phyloP scores from a whole-genome alignment of 2,113 vertebrate genomes.

The Meriones unguiculatus region DNA sequence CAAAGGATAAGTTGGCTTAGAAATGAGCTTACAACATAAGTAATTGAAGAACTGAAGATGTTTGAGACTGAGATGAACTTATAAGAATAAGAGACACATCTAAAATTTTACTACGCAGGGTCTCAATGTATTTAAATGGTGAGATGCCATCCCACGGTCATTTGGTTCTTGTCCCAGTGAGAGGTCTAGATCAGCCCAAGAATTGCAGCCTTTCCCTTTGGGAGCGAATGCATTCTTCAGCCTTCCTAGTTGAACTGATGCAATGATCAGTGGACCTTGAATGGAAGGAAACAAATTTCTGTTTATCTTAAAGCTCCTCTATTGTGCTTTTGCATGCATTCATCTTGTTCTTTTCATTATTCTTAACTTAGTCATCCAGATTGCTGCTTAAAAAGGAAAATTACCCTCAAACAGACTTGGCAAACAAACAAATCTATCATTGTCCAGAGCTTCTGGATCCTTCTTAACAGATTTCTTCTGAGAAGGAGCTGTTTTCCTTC shows the following conservation, averaged over 20 bases:
- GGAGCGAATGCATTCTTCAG: slow-evolving; percentile 31
- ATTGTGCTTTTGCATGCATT: slow-evolving; percentile 61
- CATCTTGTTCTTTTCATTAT: slow-evolving; percentile 76
- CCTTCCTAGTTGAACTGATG: slow-evolving; percentile 74
- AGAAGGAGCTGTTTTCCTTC: slow-evolving; percentile 43
- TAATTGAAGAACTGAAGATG: slow-evolving; percentile 21
- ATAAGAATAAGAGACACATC: slow-evolving; percentile 25
- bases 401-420: slow-evolving; percentile 63
- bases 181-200: background rate
- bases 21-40: slow-evolving; percentile 34
- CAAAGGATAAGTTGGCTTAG: slow-evolving; percentile 31
- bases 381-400: slow-evolving; percentile 77
- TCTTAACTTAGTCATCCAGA: slow-evolving; percentile 77
- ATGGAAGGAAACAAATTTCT: slow-evolving; percentile 77
- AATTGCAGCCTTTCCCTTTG: background rate
- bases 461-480: slow-evolving; percentile 48
- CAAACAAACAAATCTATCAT: slow-evolving; percentile 77
- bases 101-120: slow-evolving; percentile 16
- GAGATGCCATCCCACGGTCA: background rate
- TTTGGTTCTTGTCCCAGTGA: background rate
- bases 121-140: slow-evolving; percentile 14
- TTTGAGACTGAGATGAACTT: slow-evolving; percentile 36
- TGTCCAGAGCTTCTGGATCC: slow-evolving; percentile 64
- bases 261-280: slow-evolving; percentile 71
- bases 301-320: slow-evolving; percentile 68